These are phyloP conservation scores for Cyprinodon variegatus DNA, from an alignment of 2,113 vertebrate species.

Conservation along the genomic window DNA sequence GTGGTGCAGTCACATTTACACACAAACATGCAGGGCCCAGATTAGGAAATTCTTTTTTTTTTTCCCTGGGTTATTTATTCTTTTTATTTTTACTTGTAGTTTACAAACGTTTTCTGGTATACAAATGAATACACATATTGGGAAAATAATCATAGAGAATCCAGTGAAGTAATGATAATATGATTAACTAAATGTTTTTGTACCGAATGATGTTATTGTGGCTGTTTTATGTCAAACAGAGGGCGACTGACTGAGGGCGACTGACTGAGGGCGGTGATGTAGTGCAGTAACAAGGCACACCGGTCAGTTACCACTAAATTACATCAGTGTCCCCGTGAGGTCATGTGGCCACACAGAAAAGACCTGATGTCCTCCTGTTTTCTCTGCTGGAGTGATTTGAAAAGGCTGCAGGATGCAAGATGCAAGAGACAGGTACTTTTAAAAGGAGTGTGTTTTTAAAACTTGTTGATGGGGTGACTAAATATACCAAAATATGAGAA, in stretches of 20 bases:
- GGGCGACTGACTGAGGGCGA: conserved; percentile 39
- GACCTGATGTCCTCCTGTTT: conserved; percentile 52
- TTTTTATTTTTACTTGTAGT: neutral
- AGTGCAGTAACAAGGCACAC: conserved; percentile 54
- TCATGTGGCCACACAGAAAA: conserved; percentile 61
- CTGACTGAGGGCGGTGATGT: conserved; percentile 40
- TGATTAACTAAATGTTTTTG: conserved; percentile 52
- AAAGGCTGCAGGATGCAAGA: conserved; percentile 16
- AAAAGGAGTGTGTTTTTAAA: neutral
- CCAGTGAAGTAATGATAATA: conserved; percentile 57
- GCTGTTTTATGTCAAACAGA: conserved; percentile 62
- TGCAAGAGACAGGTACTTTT: neutral
- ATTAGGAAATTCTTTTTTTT: neutral
- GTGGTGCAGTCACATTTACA: conserved; percentile 49
- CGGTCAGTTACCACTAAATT: conserved; percentile 54
- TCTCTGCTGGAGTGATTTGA: conserved; percentile 35
- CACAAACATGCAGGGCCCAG: neutral
- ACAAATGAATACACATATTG: conserved; percentile 26
- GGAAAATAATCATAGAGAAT: conserved; percentile 52
- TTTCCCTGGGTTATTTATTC: neutral
- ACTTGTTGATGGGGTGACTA: neutral
- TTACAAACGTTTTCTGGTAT: neutral
- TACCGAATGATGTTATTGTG: conserved; percentile 41
- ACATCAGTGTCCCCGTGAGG: conserved; percentile 75
- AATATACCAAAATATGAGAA: neutral